These are phyloP conservation scores for Xiphophorus birchmanni DNA, from an alignment of 2,797 vertebrate genomes.

Conservation along the genomic window DNA sequence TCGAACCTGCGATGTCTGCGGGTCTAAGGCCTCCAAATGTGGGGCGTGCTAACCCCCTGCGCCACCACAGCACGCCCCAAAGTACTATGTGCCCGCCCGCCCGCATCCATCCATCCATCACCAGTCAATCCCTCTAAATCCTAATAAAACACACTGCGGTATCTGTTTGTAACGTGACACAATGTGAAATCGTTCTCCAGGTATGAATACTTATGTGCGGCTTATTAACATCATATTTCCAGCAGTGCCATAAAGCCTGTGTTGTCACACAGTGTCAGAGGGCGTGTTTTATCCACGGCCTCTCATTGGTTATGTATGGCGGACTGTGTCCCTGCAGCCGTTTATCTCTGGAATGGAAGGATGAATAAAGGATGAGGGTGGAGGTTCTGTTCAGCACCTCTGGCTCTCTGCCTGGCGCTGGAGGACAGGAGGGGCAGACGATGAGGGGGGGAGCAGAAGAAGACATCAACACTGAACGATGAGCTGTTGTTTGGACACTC, in stretches of 20 bases:
- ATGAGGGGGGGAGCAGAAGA: conserved; percentile 14
- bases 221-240: background rate
- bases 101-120: background rate
- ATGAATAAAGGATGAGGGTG: conserved; percentile 77
- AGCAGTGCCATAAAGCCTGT: conserved; percentile 12
- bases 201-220: background rate
- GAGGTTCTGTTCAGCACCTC: conserved; percentile 67
- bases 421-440: conserved; percentile 23
- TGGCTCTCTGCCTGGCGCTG: conserved; percentile 50
- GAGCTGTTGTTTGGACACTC: background rate
- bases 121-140: background rate
- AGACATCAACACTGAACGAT: conserved; percentile 12
- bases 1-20: too few relatives aligned
- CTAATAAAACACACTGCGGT: background rate
- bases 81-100: too few relatives aligned
- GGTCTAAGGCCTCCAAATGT: too few relatives aligned
- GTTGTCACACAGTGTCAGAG: conserved; percentile 38
- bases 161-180: background rate
- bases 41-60: too few relatives aligned
- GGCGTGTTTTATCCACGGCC: conserved; percentile 57
- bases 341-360: conserved; percentile 71
- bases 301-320: conserved; percentile 47
- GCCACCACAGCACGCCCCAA: too few relatives aligned
- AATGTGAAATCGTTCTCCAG: background rate
- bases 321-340: conserved; percentile 26